Base-by-base conservation (phyloP, 2,113 vertebrate genomes). In the Myanophis thanlyinensis region DNA sequence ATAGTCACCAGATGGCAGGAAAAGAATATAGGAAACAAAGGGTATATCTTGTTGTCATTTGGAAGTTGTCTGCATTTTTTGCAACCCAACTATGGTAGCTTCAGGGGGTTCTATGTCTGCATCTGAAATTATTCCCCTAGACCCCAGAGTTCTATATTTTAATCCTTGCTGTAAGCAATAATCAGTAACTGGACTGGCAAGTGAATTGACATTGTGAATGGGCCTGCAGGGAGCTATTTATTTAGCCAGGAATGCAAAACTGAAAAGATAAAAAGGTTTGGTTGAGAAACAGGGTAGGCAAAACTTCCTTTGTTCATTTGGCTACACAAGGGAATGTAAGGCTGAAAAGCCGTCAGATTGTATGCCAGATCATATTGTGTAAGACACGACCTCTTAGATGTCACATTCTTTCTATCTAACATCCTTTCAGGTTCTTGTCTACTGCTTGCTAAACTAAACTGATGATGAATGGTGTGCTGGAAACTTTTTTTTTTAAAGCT, bases 321-420 rank as follows among this genome's bases (percentile, higher is more conserved):
- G 22, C 73, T 62, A 51, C 80, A 62, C 88, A 11, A 86, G 88
- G 88, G 92, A 93, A 90, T 85, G 88, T 49, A 93, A 86, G 22
- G 46, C 46, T 90, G 92, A 93, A 92, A 62, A 93, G 92, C 92
- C 25, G 23, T 93, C 88, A 86, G 92, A 90, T 93, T 90, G 53
- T 35, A 86, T 90, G 30, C 52, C 88, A 86, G 73, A 90, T 54
- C 59, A 88, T 89, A 92, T 88, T 88, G 87, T 92, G 88, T 53
- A 46, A 92, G 91, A 54, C 87, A 92, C 86, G 54, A 86, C 52
- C 92, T 35, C 80, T 89, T 90, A 88, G 22, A 51, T 4, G 46
- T 62, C 48, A 35, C 25, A 51, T 85, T 47, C 54, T 46, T 3
- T 86, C n/a, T 52, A 92, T 93, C 35, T 93, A 67, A 27, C 18